Base-by-base conservation (phyloP, 1,140 invertebrate species). In the Papilio polytes region DNA sequence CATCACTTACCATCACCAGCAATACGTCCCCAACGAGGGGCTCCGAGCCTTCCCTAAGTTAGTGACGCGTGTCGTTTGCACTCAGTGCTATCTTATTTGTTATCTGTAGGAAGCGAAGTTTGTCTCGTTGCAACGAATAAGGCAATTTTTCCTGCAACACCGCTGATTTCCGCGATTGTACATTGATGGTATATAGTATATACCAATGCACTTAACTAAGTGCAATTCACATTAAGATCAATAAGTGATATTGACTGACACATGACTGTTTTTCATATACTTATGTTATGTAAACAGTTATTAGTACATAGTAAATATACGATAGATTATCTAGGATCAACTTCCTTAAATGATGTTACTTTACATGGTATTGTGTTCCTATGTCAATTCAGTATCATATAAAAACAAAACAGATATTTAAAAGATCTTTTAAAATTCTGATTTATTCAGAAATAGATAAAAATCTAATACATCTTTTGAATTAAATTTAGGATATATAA, bases 251-350 rank as follows among this genome's bases (percentile, higher is more conserved):
- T 63, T 63, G 20, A 63, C 59, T 22, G 59, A 63, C 22, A 63
- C 59, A 63, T 63, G 22, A 63, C 22, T 12, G 59, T 63, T 63
- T 63, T 13, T 63, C 59, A 20, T 63, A 63, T 12, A 63, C 59
- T 26, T 63, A 63, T 26, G 53, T 12, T 20, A 63, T 63, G 59
- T 63, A 63, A 63, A 63, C 59, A 63, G 59, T 63, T 22, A 26
- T 63, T 22, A 63, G n/a, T 63, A 63, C 20, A 63, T 63, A 63
- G 59, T 63, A 63, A 63, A 63, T 26, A 63, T 63, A 63, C 3
- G 59, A 22, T 20, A 26, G 20, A 63, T 63, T 26, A 26, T 63
- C 59, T 63, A 26, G 12, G 22, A 63, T 22, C 22, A 63, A 63
- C 59, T 63, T 63, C 59, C 59, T 56, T 56, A n/a, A 56, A 26